phyloP scores from a whole-genome alignment of 2,888 invertebrate species.

The Leptopterna dolabrata region DNA sequence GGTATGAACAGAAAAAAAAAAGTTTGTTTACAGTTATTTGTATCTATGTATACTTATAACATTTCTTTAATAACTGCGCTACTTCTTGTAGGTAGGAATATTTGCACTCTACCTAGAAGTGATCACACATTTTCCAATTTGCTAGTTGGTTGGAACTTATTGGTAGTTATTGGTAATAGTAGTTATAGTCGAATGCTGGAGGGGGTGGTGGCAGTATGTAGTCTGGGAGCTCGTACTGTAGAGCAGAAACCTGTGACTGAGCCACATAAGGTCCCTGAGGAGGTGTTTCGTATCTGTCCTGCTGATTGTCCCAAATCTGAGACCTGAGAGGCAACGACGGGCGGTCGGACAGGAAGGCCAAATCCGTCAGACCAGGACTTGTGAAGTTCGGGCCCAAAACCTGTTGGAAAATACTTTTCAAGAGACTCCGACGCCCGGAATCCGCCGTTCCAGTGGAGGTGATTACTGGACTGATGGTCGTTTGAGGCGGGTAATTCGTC shows the following conservation, averaged over 20 bases:
- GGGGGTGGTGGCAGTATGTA: not conserved
- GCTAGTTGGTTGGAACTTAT: too few relatives aligned
- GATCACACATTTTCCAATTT: too few relatives aligned
- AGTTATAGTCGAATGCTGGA: not conserved
- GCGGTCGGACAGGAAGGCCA: not conserved
- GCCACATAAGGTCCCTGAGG: not conserved
- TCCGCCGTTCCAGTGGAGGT: not conserved
- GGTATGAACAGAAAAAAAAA: too few relatives aligned
- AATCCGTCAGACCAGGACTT: not conserved
- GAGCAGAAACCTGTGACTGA: not conserved
- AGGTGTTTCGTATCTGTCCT: not conserved
- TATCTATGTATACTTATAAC: too few relatives aligned
- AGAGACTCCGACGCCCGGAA: not conserved
- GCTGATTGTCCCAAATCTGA: not conserved
- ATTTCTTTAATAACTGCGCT: too few relatives aligned
- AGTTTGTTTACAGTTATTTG: too few relatives aligned
- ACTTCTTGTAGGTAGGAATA: too few relatives aligned
- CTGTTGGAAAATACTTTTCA: not conserved
- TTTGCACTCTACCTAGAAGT: too few relatives aligned
- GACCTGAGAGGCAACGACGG: not conserved
- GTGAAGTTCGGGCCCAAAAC: conserved; percentile 21
- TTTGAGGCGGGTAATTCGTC: not conserved
- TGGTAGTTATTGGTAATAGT: not conserved
- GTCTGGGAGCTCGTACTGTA: not conserved
- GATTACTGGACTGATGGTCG: not conserved